Evolutionary conservation across 2,888 invertebrate species (phyloP), one percentile per base, ranked within the genome.

Genomic region (Stenodema calcarata): DNA sequence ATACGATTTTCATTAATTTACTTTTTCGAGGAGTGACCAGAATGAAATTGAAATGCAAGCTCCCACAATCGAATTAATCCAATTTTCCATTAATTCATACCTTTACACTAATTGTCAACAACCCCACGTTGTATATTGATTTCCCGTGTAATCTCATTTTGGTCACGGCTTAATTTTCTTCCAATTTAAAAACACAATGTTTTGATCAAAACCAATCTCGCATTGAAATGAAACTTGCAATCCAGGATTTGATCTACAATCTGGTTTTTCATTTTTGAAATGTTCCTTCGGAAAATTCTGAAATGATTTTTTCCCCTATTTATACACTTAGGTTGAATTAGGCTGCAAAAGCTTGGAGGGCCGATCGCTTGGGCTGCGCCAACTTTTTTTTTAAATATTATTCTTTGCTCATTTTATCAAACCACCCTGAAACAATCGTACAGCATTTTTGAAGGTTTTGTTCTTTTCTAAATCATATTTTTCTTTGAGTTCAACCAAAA

Each of bases 341-440:
- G 85, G 84, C 85, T 86, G 86, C 86, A 85, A 79, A n/a, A 70
- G 84, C 85, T 87, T 88, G 84, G 85, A 79, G 69, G 85, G 82
- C 86, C 42, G 86, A 86, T 41, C 86, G 79, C 75, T 79, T 79
- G 79, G 44, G 84, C 84, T 86, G 79, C 54, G 54, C 42, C 69
- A 79, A 79, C 62, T 50, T 30, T 42, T 76, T 85, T 54, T 27
- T 84, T n/a, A n/a, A n/a, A n/a, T n/a, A 27, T 84, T 27, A 28
- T 44, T 70, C 70, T 42, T 27, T 41, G 18, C 70, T 44, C 44
- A 78, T 47, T 44, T 16, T 41, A 12, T 23, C 30, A 70, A 50
- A 50, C n/a, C 50, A 62, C 12, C 62, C 62, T 18, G 23, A 62
- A 62, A 62, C 12, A 2, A 62, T 23, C 4, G 62, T 18, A 2